phyloP scores from a whole-genome alignment of 2,113 vertebrate genomes.

The Ellobius talpinus region DNA sequence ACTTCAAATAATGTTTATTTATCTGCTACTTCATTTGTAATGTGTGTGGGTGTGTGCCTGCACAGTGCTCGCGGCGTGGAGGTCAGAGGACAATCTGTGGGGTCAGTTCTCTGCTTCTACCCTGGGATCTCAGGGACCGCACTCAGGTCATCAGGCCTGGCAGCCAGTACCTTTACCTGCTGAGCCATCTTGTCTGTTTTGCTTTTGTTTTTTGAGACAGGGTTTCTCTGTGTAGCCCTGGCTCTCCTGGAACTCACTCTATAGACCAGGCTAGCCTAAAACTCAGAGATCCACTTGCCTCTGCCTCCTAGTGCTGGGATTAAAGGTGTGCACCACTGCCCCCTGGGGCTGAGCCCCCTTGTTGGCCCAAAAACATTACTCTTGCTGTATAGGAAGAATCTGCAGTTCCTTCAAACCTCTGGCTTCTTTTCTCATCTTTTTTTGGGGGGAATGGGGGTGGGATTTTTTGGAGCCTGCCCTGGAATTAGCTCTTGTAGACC shows the following conservation, averaged over 20 bases:
- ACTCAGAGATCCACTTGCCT: background rate
- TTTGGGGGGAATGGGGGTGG: no score
- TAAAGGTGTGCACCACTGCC: background rate
- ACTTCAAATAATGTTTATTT: background rate
- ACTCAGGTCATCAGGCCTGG: background rate
- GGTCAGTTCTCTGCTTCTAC: background rate
- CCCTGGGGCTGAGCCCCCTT: no score
- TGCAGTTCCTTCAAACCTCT: background rate
- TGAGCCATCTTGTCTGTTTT: background rate
- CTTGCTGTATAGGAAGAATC: conserved; percentile 14
- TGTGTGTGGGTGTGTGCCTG: background rate
- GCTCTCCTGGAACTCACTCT: background rate
- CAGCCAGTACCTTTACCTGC: background rate
- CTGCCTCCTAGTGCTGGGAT: background rate
- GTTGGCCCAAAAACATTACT: background rate
- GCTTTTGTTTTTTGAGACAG: background rate
- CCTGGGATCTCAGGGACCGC: background rate
- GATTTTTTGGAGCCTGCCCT: no score
- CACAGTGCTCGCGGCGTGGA: no score
- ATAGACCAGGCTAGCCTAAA: background rate
- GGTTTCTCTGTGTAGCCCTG: background rate
- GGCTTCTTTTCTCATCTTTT: conserved; percentile 47
- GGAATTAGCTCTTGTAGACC: no score
- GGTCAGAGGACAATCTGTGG: background rate
- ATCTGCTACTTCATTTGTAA: background rate